Conservation (phyloP, 2,113 vertebrate genomes). For the Cettia cetti region DNA sequence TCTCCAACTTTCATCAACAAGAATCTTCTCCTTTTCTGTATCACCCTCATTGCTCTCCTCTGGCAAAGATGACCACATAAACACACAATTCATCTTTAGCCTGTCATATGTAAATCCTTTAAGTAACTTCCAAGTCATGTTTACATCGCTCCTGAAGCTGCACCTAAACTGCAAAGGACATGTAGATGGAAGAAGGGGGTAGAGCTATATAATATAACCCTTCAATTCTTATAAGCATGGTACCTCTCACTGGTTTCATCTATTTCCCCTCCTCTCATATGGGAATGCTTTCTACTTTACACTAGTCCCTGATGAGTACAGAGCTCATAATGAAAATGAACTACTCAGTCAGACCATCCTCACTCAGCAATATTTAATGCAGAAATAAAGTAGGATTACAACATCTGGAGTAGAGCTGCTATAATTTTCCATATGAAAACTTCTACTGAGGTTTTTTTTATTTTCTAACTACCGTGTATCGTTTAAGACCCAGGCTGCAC, state of each 20-base stretch:
- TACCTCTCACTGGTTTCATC: neutral
- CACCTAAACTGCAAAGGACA: neutral
- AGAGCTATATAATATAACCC: neutral
- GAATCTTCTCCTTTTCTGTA: neutral
- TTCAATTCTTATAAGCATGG: neutral
- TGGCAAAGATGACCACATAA: neutral
- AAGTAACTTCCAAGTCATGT: neutral
- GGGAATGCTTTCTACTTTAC: neutral
- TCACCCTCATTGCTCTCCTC: neutral
- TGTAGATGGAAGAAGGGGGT: neutral
- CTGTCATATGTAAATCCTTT: neutral
- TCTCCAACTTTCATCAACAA: neutral
- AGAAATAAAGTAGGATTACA: neutral
- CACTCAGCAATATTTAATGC: neutral
- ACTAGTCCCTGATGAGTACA: neutral
- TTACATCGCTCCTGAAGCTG: neutral
- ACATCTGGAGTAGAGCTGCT: neutral
- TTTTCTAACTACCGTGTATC: neutral
- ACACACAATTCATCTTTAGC: neutral
- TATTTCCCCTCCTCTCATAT: neutral
- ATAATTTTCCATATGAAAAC: neutral
- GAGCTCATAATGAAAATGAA: neutral
- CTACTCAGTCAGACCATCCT: neutral
- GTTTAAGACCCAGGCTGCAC: neutral
- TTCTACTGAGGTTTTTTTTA: neutral